Evolutionary conservation across 2,888 invertebrate genomes (phyloP), one percentile per base, ranked within the genome.

Genomic region (Lepidonotus clava): DNA sequence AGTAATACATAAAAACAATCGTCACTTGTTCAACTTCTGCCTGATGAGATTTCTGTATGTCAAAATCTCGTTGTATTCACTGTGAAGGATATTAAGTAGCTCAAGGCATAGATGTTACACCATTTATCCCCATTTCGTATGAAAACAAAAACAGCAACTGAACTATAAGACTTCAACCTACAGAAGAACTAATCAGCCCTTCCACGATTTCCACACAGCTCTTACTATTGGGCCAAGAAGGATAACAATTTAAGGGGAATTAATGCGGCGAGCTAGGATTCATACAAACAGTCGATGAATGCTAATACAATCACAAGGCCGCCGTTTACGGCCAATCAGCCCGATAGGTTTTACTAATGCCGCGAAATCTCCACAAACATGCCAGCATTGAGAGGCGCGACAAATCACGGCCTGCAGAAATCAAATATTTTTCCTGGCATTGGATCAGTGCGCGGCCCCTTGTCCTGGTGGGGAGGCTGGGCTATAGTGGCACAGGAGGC

Each of bases 351-450:
- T 61, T 61, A 28, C 61, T 61, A 61, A 61, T 61, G 61, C 61
- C 61, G n/a, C 61, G n/a, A 61, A 61, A 61, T 61, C 61, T 18
- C 61, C 61, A 61, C 61, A 61, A 61, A 61, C 61, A 61, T 32
- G 61, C 61, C 61, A 61, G 4, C 28, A 61, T 24, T 61, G 61
- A 61, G 28, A 61, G 56, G 56, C 8, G 14, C 14, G 14, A 56
- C 56, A 14, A n/a, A 56, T n/a, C 56, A n/a, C 14, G 56, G 14
- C 56, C n/a, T n/a, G 56, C 56, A 8, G n/a, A 46, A 46, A 46
- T 46, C 8, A 18, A 6, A 46, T 46, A 18, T n/a, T n/a, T n/a
- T n/a, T n/a, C n/a, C n/a, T n/a, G 6, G 46, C 46, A 46, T 46
- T 46, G 18, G 18, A 46, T 6, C 46, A 46, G 8, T 46, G 46